Evolutionary conservation across 2,797 vertebrate genomes (phyloP).

Genomic region (Salarias fasciatus): DNA sequence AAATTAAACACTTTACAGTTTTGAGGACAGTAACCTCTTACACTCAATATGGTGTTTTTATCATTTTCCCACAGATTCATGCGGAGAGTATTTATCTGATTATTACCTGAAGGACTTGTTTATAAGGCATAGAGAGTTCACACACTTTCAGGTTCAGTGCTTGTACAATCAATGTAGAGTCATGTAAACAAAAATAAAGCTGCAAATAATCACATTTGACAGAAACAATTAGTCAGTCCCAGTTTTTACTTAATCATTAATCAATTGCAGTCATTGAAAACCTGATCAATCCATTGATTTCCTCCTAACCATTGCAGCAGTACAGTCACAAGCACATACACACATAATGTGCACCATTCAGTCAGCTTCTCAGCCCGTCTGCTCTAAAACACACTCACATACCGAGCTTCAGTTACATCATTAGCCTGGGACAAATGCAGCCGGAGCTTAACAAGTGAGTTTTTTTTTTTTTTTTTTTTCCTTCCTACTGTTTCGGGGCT

Average conservation of each 20-base stretch:
- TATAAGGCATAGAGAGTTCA: too few species aligned
- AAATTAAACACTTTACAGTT: too few species aligned
- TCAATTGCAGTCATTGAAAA: slow-evolving; percentile 11
- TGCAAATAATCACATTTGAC: slow-evolving; percentile 11
- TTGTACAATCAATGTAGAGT: not conserved
- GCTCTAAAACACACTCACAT: slow-evolving; percentile 76
- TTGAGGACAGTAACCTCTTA: too few species aligned
- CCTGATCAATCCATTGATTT: slow-evolving; percentile 26
- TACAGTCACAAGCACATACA: slow-evolving; percentile 5
- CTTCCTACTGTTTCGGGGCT: slow-evolving; percentile 96
- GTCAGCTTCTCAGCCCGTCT: slow-evolving; percentile 8
- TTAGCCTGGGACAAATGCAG: slow-evolving; percentile 93
- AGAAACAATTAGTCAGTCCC: not conserved
- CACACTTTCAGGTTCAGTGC: too few species aligned
- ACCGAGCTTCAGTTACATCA: slow-evolving; percentile 95
- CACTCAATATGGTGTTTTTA: too few species aligned
- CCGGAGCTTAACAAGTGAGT: slow-evolving; percentile 90
- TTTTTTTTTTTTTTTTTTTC: slow-evolving; percentile 85
- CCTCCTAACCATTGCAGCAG: not conserved
- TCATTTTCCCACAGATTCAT: too few species aligned
- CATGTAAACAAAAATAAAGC: not conserved
- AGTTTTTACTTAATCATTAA: slow-evolving; percentile 1
- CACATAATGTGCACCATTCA: slow-evolving; percentile 7
- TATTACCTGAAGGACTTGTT: too few species aligned
- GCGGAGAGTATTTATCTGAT: too few species aligned